Evolutionary conservation across 1,140 invertebrate species (phyloP).

Genomic region (Formica selysi): DNA sequence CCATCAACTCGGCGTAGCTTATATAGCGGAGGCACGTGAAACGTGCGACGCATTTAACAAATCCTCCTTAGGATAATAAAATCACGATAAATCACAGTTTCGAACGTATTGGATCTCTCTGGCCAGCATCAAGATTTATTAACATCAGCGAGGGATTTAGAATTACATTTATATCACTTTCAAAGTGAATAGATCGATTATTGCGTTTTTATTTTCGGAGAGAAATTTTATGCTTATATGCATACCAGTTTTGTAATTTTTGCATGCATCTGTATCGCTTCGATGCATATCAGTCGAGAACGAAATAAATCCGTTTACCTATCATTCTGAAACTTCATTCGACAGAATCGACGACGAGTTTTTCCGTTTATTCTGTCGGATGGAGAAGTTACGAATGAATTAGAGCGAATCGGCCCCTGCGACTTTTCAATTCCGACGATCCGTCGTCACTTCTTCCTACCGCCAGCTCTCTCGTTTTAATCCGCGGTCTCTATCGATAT

Average conservation of each 20-base stretch:
- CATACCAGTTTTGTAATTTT: slow-evolving; percentile 28
- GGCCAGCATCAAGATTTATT: slow-evolving; percentile 2
- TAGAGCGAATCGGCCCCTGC: slow-evolving; percentile 65
- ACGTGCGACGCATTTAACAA: neutral
- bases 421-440: slow-evolving; percentile 60
- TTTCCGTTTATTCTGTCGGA: slow-evolving; percentile 35
- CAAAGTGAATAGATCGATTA: neutral
- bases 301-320: slow-evolving; percentile 46
- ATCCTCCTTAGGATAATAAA: slow-evolving; percentile 15
- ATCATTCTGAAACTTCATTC: slow-evolving; percentile 47
- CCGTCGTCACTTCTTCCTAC: slow-evolving; percentile 48
- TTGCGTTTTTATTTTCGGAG: neutral
- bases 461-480: slow-evolving; percentile 33
- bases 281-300: slow-evolving; percentile 11
- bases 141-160: neutral
- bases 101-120: neutral
- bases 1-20: neutral
- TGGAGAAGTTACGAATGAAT: slow-evolving; percentile 74
- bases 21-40: slow-evolving; percentile 13
- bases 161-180: slow-evolving; percentile 19
- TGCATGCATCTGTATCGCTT: slow-evolving; percentile 22
- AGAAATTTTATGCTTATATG: neutral
- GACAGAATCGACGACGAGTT: slow-evolving; percentile 43
- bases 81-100: slow-evolving; percentile 25
- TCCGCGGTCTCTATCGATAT: slow-evolving; percentile 50